Evolutionary conservation across 2,113 vertebrate species (phyloP).

Genomic region (Corythoichthys intestinalis): DNA sequence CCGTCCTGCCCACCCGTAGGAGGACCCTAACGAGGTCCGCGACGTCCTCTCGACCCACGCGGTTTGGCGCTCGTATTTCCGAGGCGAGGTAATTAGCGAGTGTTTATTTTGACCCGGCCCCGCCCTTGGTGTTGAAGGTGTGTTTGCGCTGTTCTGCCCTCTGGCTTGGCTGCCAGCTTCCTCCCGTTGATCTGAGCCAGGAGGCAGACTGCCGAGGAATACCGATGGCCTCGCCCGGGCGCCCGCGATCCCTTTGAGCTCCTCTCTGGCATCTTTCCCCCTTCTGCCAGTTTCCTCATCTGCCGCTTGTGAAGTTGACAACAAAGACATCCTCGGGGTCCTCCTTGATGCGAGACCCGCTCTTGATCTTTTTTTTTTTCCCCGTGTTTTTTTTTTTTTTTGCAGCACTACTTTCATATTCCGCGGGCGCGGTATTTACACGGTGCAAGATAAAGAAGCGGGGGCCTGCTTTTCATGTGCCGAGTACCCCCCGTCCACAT

Average conservation of each 20-base stretch:
- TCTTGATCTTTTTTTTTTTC: constrained; percentile 87
- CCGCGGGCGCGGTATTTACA: constrained; percentile 99
- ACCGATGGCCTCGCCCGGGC: constrained; percentile 99
- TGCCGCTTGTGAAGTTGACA: constrained; percentile 99
- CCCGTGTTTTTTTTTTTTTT: constrained; percentile 70
- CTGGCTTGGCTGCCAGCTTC: constrained; percentile 99
- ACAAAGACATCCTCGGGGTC: constrained; percentile 99
- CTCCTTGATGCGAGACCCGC: constrained; percentile 99
- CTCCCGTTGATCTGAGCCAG: constrained; percentile 99
- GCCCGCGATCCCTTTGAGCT: constrained; percentile 97
- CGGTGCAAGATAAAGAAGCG: constrained; percentile 96
- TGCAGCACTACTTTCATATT: constrained; percentile 98
- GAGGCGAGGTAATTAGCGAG: constrained; percentile 81
- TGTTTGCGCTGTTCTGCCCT: constrained; percentile 99
- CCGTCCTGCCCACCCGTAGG: constrained; percentile 25
- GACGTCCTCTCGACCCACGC: constrained; percentile 25
- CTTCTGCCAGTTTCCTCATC: constrained; percentile 99
- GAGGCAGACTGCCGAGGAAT: constrained; percentile 99
- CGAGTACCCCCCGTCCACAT: constrained; percentile 56
- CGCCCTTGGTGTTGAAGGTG: constrained; percentile 89
- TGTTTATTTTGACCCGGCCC: constrained; percentile 71
- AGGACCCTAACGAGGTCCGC: not conserved
- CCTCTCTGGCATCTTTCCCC: constrained; percentile 99
- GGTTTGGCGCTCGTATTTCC: constrained; percentile 29
- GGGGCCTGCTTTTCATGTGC: constrained; percentile 79